These are phyloP conservation scores for Harpagoxenus sublaevis DNA, from an alignment of 2,888 invertebrate genomes.

Conservation along the genomic window DNA sequence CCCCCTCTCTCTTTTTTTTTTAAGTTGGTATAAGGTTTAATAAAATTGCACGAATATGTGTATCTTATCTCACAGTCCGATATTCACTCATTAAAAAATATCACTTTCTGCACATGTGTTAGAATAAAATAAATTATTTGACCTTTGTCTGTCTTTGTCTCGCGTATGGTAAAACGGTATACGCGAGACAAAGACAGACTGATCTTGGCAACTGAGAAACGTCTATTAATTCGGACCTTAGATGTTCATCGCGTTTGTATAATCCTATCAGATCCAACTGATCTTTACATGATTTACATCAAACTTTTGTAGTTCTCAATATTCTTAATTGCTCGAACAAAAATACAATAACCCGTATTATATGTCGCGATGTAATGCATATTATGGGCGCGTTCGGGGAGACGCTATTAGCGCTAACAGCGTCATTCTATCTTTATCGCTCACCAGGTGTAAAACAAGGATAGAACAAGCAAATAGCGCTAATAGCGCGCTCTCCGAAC, in stretches of 20 bases:
- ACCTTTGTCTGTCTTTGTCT: no score
- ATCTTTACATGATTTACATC: neutral
- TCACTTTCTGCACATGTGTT: neutral
- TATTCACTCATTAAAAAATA: conserved; percentile 1
- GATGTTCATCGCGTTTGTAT: neutral
- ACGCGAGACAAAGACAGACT: no score
- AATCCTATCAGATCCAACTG: neutral
- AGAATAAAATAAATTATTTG: no score
- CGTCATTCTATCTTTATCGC: no score
- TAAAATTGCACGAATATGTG: conserved; percentile 3
- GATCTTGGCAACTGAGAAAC: no score
- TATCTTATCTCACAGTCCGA: neutral
- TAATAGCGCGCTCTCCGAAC: no score
- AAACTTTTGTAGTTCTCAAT: neutral
- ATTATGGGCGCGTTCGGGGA: no score
- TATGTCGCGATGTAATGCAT: neutral
- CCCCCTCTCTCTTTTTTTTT: neutral
- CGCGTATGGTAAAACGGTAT: no score
- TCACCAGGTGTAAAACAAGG: no score
- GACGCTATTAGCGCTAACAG: no score
- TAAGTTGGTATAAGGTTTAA: neutral
- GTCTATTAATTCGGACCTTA: neutral
- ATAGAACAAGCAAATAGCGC: no score
- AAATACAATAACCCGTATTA: neutral
- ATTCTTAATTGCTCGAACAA: neutral